Evolutionary conservation across 2,113 vertebrate species (phyloP), one percentile per base, ranked within the genome.

Genomic region (Platichthys flesus): DNA sequence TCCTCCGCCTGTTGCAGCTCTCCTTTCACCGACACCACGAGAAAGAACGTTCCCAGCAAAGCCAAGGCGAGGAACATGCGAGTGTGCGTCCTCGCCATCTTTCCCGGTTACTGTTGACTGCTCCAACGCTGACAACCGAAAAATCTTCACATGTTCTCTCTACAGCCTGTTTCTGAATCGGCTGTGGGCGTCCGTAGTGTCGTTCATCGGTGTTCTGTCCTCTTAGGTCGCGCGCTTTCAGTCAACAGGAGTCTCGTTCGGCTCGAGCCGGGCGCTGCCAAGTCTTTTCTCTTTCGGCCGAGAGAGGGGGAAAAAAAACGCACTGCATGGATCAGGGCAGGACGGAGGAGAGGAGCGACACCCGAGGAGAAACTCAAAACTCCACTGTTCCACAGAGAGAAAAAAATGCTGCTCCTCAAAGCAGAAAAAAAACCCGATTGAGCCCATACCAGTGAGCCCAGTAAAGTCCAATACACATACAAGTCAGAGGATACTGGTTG

Each of bases 51-150:
- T 76, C 90, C 90, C 75, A 94, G 79, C 79, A 92, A 66, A 76
- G 76, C 84, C 85, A 89, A 57, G 52, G 68, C 79, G 85, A 91
- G 75, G 77, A 86, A 67, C 86, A 85, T 54, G 84, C 90, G 62
- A 72, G 87, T 85, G 78, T 81, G 73, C 67, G 85, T 88, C 84
- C 95, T 94, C 95, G 95, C 95, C 96, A 96, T 96, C 92, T 96
- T 95, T 92, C 83, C 87, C 81, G 85, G 80, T 83, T 63, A 20
- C 60, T 69, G 77, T 37, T 68, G 49, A 85, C 74, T 72, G 35
- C 67, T 74, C 82, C 85, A 66, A 47, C 74, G 58, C 83, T 23
- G 79, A 63, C 86, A 82, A 63, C 63, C 60, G 4, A 49, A 78
- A 28, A 68, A 5, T 63, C 60, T 82, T 90, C 70, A 90, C 92